Percentiles rank a stretch among this genome's conserved stretches.
These are phyloP conservation scores for Aquatica leii DNA, from an alignment of 2,888 invertebrate species.

Conservation along the genomic window DNA sequence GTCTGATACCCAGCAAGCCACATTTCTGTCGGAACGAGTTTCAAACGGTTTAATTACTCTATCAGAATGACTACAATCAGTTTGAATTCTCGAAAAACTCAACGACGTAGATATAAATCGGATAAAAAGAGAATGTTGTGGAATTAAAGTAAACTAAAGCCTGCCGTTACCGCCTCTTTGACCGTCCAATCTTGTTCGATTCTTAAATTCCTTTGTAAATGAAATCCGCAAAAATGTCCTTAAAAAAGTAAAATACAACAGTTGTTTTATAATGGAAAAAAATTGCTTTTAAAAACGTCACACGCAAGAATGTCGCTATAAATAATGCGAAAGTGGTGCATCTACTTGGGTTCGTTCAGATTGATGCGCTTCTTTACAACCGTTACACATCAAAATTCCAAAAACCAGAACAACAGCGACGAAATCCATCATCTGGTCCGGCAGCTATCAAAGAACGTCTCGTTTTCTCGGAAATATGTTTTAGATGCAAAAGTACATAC, in stretches of 20 bases:
- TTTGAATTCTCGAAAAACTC: conserved; percentile 35
- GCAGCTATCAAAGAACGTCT: conserved; percentile 20
- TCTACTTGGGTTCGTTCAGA: conserved; percentile 12
- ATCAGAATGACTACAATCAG: conserved; percentile 35
- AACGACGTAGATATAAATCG: conserved; percentile 38
- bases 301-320: conserved; percentile 23
- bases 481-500: conserved; percentile 1
- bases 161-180: conserved; percentile 30
- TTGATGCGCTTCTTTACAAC: conserved; percentile 8
- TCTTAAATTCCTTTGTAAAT: conserved; percentile 15
- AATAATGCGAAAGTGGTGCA: conserved; percentile 28
- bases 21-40: conserved; percentile 27
- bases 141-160: conserved; percentile 36
- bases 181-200: conserved; percentile 26
- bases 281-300: conserved; percentile 4
- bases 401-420: conserved; percentile 19
- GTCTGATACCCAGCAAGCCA: conserved; percentile 15
- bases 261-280: no score
- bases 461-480: conserved; percentile 27
- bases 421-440: conserved; percentile 21
- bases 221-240: conserved; percentile 1
- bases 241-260: conserved; percentile 1
- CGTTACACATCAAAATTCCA: conserved; percentile 25
- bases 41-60: conserved; percentile 39
- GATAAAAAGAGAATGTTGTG: conserved; percentile 34